Percentiles rank a stretch among this genome's conserved stretches.
Conservation (phyloP, 2,113 vertebrate genomes). For the Psilopsiagon aurifrons region DNA sequence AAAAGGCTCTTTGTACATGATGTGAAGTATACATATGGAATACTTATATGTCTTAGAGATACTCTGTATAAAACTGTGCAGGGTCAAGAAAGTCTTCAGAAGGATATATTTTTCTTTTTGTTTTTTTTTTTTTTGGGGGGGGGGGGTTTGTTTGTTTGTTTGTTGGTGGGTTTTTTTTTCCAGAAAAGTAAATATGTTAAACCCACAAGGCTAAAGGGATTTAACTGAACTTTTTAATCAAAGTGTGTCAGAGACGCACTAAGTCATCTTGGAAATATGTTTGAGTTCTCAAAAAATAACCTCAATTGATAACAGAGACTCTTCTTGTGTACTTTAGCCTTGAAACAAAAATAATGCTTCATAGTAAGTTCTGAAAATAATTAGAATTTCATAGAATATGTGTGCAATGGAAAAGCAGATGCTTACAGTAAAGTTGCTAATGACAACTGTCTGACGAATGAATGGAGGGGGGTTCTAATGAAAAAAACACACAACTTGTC, state of each 20-base stretch:
- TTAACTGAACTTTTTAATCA: background rate
- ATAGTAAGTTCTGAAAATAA: background rate
- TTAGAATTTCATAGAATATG: background rate
- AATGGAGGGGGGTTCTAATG: background rate
- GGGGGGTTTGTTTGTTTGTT: too few species aligned
- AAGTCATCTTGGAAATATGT: background rate
- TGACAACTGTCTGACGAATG: background rate
- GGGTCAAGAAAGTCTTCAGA: background rate
- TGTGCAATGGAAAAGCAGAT: background rate
- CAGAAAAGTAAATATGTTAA: background rate
- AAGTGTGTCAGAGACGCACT: background rate
- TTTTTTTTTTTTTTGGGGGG: rapidly evolving
- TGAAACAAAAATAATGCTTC: background rate
- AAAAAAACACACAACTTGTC: background rate
- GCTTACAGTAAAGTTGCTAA: background rate
- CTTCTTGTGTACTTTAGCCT: background rate
- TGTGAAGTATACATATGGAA: background rate
- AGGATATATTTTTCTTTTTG: background rate
- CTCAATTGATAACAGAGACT: background rate
- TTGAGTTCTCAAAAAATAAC: background rate
- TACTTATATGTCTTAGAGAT: rapidly evolving
- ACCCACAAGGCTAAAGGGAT: background rate
- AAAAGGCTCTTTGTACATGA: background rate
- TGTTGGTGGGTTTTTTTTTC: background rate
- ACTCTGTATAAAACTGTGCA: background rate